Base-by-base conservation (phyloP, 2,797 vertebrate species). In the Carapus acus region DNA sequence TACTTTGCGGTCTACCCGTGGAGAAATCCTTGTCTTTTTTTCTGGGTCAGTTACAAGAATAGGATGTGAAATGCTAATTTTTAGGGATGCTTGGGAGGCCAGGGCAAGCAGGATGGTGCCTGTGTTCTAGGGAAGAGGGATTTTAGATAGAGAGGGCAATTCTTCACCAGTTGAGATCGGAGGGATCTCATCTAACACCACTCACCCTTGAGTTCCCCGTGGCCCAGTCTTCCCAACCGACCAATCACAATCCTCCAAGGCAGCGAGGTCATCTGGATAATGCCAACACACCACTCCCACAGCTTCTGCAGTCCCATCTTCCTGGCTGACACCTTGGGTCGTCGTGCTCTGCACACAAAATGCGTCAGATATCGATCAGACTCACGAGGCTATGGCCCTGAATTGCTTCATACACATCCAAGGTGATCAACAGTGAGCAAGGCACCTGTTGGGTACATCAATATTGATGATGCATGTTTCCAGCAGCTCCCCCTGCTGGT, bases 201-300 rank as follows among this genome's bases (percentile, higher is more conserved):
- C 64, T 70, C 23, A 98, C 96, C 96, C 90, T 98, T 98, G 7
- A 98, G 82, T 59, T 98, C 96, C 19, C 96, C 96, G 0, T 98
- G 95, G 44, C 95, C 96, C 3, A 98, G 85, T 45, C 96, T 85
- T 44, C 96, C 96, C 15, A 98, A 88, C 31, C 94, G 90, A 16
- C 96, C 96, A 8, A 98, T 98, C 14, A 98, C 95, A 19, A 98
- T 93, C 87, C 96, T 94, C 95, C 96, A 98, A 0, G 94, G 94
- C 59, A 96, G 73, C 0, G 96, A 94, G 1, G 95, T 97, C 93
- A 95, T 97, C 78, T 98, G 96, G 16, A 98, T 92, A 40, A 98
- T 89, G 4, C 94, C 94, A 1, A 97, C 69, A 51, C 94, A 98
- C 95, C 94, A 98, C 16, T 98, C 94, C 96, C 94, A 98, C 0